These are phyloP conservation scores for Lepus europaeus DNA, from an alignment of 2,113 vertebrate species.

Conservation along the genomic window DNA sequence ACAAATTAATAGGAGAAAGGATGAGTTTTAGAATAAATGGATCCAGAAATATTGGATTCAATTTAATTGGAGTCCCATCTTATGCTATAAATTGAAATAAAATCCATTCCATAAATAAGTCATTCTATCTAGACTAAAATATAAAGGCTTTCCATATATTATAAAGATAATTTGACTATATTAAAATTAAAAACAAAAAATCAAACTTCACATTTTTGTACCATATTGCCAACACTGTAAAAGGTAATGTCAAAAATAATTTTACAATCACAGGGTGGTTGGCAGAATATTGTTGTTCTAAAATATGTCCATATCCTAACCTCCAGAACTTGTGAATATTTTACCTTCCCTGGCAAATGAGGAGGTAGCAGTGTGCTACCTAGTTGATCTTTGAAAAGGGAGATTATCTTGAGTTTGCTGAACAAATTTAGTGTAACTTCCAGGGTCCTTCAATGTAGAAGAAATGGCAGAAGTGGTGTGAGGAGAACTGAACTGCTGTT, in stretches of 20 bases:
- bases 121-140: slow-evolving; percentile 11
- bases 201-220: background rate
- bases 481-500: background rate
- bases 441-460: background rate
- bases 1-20: slow-evolving; percentile 11
- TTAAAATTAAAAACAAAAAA: background rate
- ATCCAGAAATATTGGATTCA: background rate
- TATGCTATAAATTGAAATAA: slow-evolving; percentile 44
- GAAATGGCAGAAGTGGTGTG: background rate
- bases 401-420: background rate
- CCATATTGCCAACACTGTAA: background rate
- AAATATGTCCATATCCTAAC: background rate
- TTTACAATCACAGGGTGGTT: background rate
- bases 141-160: background rate
- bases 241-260: slow-evolving; percentile 29
- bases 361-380: background rate
- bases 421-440: background rate
- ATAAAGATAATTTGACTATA: slow-evolving; percentile 14
- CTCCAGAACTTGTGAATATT: background rate
- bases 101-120: slow-evolving; percentile 9
- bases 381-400: background rate
- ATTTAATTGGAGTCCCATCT: background rate
- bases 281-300: background rate
- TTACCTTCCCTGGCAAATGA: background rate
- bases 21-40: slow-evolving; percentile 2